Conservation (phyloP, 2,113 vertebrate species). For the Apteryx mantelli region DNA sequence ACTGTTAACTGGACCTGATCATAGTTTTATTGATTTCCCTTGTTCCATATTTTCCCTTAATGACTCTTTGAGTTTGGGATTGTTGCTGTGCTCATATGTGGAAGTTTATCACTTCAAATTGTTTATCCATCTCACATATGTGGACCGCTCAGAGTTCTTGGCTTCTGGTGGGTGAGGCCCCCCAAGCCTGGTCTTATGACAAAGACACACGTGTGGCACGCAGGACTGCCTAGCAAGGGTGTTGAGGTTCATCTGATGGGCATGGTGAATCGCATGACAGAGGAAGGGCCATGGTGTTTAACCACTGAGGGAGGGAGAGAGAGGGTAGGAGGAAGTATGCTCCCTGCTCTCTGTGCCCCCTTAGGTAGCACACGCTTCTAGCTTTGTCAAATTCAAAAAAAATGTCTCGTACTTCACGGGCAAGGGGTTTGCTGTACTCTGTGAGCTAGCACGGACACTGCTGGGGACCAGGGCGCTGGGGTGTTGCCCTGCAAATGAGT, state of each 20-base stretch:
- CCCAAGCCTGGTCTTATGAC: not conserved
- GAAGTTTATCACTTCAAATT: not conserved
- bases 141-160: not conserved
- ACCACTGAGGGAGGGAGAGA: not conserved
- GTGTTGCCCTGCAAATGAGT: not conserved
- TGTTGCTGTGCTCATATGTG: not conserved
- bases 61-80: not conserved
- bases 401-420: not conserved
- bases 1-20: not conserved
- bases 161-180: not conserved
- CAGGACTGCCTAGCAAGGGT: not conserved
- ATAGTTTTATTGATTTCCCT: not conserved
- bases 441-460: not conserved
- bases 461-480: not conserved
- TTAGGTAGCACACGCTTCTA: not conserved
- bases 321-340: not conserved
- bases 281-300: not conserved
- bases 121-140: accelerated
- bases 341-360: not conserved
- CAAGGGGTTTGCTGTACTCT: not conserved
- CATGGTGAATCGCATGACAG: not conserved
- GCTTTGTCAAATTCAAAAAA: not conserved
- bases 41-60: not conserved
- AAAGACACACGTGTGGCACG: not conserved
- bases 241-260: not conserved